Evolutionary conservation across 2,113 vertebrate species (phyloP).

Genomic region (Tachuris rubrigastra): DNA sequence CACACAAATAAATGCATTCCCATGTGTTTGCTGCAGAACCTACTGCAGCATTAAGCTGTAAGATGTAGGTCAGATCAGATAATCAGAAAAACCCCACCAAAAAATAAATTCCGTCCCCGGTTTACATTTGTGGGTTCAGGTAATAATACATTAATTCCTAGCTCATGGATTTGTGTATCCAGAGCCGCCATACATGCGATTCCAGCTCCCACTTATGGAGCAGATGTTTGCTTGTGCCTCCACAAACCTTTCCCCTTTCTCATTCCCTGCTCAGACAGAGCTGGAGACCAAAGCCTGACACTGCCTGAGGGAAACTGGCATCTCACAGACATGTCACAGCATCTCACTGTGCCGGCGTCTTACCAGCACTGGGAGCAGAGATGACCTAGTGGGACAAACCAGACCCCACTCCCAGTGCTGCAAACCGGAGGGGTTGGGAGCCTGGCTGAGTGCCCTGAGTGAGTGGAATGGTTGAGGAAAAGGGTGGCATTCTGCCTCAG

Average conservation of each 20-base stretch:
- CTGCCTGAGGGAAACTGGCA: fast-evolving
- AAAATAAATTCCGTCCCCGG: background rate
- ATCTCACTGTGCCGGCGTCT: fast-evolving
- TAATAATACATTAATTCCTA: background rate
- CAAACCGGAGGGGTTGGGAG: fast-evolving
- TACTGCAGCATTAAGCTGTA: background rate
- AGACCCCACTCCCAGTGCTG: fast-evolving
- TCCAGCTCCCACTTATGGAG: background rate
- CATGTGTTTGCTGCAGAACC: background rate
- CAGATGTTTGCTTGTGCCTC: background rate
- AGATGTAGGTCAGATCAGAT: background rate
- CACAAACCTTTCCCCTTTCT: background rate
- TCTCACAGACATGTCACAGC: fast-evolving
- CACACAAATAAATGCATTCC: background rate
- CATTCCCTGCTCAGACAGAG: background rate
- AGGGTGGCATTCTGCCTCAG: background rate
- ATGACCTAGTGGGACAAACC: fast-evolving
- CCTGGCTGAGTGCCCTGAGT: fast-evolving
- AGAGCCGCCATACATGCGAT: fast-evolving
- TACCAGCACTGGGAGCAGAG: fast-evolving
- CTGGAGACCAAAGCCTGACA: fast-evolving
- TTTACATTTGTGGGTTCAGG: background rate
- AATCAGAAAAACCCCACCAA: background rate
- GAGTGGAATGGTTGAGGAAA: fast-evolving
- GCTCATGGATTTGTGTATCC: background rate